Evolutionary conservation across 2,888 invertebrate genomes (phyloP).

Genomic region (Sarcophaga caerulescens): DNA sequence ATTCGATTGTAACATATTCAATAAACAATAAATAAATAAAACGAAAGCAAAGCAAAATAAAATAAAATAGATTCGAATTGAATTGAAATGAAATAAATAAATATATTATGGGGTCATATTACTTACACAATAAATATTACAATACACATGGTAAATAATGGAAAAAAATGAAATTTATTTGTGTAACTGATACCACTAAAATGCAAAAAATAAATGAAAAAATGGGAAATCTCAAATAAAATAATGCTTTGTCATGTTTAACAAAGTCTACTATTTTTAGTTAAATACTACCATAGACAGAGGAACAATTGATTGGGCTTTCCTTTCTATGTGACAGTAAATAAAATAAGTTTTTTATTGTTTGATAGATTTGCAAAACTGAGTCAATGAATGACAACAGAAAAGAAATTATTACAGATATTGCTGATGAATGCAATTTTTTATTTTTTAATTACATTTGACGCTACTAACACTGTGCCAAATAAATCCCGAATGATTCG

Average conservation of each 20-base stretch:
- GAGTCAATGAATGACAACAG: not conserved
- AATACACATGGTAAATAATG: not conserved
- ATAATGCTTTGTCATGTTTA: constrained; percentile 40
- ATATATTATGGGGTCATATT: constrained; percentile 60
- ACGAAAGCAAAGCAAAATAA: not conserved
- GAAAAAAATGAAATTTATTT: not conserved
- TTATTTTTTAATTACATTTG: no score
- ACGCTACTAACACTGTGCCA: no score
- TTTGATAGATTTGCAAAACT: not conserved
- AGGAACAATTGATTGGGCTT: constrained; percentile 20
- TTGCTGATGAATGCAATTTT: no score
- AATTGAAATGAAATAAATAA: not conserved
- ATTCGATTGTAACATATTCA: not conserved
- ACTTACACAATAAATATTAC: constrained; percentile 45
- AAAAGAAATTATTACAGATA: no score
- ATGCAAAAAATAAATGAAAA: not conserved
- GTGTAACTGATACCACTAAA: constrained; percentile 29
- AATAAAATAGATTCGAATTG: not conserved
- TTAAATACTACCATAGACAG: not conserved
- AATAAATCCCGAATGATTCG: no score
- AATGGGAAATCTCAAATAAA: constrained; percentile 4
- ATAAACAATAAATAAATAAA: not conserved
- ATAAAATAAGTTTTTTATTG: constrained; percentile 2
- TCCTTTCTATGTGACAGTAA: constrained; percentile 16
- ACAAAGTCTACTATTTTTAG: constrained; percentile 23